A percentile compares a stretch with the other conserved stretches of the same genome.
Conservation (phyloP, 2,888 invertebrate species). For the Pristionchus maxplancki region DNA sequence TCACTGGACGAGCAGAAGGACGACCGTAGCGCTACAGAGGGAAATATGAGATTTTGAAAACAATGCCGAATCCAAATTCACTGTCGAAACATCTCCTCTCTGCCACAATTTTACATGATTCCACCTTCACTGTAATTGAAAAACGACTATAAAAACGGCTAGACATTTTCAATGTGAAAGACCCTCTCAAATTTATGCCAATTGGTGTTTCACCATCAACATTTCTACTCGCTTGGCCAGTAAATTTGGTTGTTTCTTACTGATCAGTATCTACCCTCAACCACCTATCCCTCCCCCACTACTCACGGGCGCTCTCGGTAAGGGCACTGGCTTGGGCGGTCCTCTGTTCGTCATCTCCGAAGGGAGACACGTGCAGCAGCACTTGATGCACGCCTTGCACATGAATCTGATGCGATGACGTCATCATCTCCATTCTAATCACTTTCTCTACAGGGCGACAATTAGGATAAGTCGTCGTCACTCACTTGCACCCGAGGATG, state of each 20-base stretch:
- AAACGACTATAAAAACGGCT: too few relatives aligned
- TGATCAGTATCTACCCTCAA: background rate
- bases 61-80: background rate
- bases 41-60: background rate
- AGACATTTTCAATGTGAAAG: too few relatives aligned
- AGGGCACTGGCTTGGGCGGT: slow-evolving; percentile 50
- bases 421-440: background rate
- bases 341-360: slow-evolving; percentile 58
- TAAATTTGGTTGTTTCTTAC: too few relatives aligned
- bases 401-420: slow-evolving; percentile 29
- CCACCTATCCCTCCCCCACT: background rate
- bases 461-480: background rate
- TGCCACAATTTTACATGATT: background rate
- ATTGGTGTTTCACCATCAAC: too few relatives aligned
- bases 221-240: too few relatives aligned
- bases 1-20: slow-evolving; percentile 30
- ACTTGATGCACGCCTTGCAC: slow-evolving; percentile 54
- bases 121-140: too few relatives aligned
- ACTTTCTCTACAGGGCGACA: background rate
- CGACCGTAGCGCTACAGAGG: slow-evolving; percentile 54
- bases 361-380: slow-evolving; percentile 64
- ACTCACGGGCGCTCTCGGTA: slow-evolving; percentile 68
- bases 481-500: slow-evolving; percentile 27
- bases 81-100: background rate
- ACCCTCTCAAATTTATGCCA: too few relatives aligned